Evolutionary conservation across 2,797 vertebrate genomes (phyloP).

Genomic region (Anabacerthia variegaticeps): DNA sequence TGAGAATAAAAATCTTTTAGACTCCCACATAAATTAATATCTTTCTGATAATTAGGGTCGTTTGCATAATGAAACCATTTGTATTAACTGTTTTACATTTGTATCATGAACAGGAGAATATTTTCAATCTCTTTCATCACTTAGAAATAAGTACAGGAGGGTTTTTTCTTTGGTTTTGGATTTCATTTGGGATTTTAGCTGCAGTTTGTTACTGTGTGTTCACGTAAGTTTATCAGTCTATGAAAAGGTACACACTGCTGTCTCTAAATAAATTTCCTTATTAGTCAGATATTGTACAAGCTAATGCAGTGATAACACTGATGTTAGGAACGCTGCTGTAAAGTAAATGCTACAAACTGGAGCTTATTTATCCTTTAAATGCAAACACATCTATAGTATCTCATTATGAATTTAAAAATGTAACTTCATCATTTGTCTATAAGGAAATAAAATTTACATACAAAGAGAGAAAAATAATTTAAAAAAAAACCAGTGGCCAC

Average conservation of each 20-base stretch:
- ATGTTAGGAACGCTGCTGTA: background rate
- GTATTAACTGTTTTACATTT: background rate
- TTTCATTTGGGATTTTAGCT: conserved; percentile 27
- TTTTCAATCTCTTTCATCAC: background rate
- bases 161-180: background rate
- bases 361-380: conserved; percentile 12
- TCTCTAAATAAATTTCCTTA: conserved; percentile 58
- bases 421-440: background rate
- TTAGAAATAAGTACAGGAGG: background rate
- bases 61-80: background rate
- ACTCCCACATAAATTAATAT: background rate
- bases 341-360: background rate
- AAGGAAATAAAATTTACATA: background rate
- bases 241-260: background rate
- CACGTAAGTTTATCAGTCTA: background rate
- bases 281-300: conserved; percentile 11
- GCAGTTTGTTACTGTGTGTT: background rate
- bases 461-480: background rate
- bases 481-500: background rate
- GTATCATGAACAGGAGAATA: background rate
- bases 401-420: conserved; percentile 4
- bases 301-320: background rate
- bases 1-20: background rate
- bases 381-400: background rate
- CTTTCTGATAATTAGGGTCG: background rate